Percentiles rank a stretch among this genome's conserved stretches.
phyloP scores from a whole-genome alignment of 2,113 vertebrate species.

The Xerus inauris region DNA sequence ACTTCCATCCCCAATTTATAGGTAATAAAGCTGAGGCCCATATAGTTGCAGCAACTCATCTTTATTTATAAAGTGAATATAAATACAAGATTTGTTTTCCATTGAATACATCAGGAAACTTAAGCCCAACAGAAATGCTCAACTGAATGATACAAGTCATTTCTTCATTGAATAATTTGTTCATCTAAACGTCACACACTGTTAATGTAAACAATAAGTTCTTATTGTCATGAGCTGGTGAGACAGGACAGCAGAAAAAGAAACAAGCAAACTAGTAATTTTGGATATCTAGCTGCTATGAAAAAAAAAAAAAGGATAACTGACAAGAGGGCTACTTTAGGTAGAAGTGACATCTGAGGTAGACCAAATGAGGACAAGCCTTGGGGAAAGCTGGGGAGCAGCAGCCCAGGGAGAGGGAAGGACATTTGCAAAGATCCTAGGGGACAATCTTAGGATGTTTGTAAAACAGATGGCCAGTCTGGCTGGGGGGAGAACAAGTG shows the following conservation, averaged over 20 bases:
- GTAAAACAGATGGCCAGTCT: background rate
- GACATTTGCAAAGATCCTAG: background rate
- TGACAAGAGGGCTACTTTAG: background rate
- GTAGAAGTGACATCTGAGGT: background rate
- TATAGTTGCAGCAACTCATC: background rate
- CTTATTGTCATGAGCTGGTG: constrained; percentile 10
- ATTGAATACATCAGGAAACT: background rate
- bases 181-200: background rate
- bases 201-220: background rate
- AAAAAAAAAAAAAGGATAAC: background rate
- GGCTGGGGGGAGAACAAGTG: background rate
- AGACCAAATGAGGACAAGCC: background rate
- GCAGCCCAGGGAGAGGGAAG: background rate
- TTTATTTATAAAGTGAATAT: constrained; percentile 48
- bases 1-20: background rate
- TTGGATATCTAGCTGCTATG: background rate
- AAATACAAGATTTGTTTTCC: constrained; percentile 27
- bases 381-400: background rate
- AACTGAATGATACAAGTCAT: constrained; percentile 11
- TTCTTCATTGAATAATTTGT: constrained; percentile 29
- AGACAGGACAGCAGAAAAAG: background rate
- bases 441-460: background rate
- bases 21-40: background rate
- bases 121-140: background rate
- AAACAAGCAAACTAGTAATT: background rate